Evolutionary conservation across 1,140 invertebrate species (phyloP), one percentile per base, ranked within the genome.

Genomic region (Whitmania pigra): DNA sequence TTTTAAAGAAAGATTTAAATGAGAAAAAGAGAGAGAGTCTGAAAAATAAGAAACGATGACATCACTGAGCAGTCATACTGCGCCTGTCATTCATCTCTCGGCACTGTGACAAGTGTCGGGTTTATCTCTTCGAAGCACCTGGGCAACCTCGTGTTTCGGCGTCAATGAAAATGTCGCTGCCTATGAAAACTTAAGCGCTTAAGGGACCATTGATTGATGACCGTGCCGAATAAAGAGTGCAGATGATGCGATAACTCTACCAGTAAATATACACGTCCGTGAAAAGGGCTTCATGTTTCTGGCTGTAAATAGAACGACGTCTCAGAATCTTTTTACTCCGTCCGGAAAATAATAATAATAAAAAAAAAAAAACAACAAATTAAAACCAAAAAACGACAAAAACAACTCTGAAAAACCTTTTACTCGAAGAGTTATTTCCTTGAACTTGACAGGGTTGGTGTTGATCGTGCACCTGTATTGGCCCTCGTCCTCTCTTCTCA

Each of bases 391-490:
- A n/a, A n/a, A n/a, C n/a, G n/a, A n/a, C 31, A 36, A 3, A 36
- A 36, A 36, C 2, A 36, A 36, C 31, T 6, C 6, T 2, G 43
- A 17, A 49, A 72, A 75, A 80, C 80, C 80, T 77, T 79, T 75
- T 29, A 82, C 80, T 70, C 77, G 75, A 53, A 82, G 75, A 55
- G 77, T 72, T 18, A 82, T 78, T 5, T 75, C 76, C 74, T 82
- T 81, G 22, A 77, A 79, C 74, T 79, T 80, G 57, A 80, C 77
- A 7, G 79, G 79, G 25, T 76, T 72, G 20, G 80, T 80, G 75
- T 80, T 80, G 40, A 81, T 78, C 57, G 78, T 77, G 71, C 80
- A 81, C 70, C 74, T 76, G 71, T 80, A 81, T 43, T 74, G 75
- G 15, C 79, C 80, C 7, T 75, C 69, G 74, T 81, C 80, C 5